Conservation (phyloP, 2,113 vertebrate species). For the Alexandromys fortis region DNA sequence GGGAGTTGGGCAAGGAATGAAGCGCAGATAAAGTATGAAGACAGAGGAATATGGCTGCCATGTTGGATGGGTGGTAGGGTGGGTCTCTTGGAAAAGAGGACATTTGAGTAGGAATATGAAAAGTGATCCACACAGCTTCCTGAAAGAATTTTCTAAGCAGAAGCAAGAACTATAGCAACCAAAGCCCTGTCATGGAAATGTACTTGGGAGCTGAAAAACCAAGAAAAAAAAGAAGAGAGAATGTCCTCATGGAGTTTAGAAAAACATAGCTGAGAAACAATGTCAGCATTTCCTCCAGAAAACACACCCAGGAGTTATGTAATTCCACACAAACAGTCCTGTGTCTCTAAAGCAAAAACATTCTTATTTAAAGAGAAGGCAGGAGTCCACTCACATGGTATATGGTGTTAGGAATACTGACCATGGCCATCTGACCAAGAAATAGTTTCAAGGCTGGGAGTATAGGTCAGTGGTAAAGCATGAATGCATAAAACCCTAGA, state of each 20-base stretch:
- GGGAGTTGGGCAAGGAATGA: not conserved
- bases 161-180: not conserved
- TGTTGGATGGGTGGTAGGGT: not conserved
- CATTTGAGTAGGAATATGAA: not conserved
- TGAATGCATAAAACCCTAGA: not conserved
- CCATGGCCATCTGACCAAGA: not conserved
- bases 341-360: not conserved
- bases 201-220: not conserved
- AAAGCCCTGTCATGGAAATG: not conserved
- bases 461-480: not conserved
- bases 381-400: not conserved
- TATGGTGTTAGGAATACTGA: not conserved
- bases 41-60: rapidly evolving
- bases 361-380: not conserved
- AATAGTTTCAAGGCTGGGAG: not conserved
- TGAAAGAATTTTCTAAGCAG: not conserved
- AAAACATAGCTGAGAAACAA: constrained; percentile 45
- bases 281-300: constrained; percentile 40
- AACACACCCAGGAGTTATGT: not conserved
- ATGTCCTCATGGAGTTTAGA: constrained; percentile 4
- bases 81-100: not conserved
- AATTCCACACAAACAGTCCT: constrained; percentile 7
- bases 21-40: not conserved
- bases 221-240: not conserved
- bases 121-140: not conserved